Evolutionary conservation across 2,113 vertebrate genomes (phyloP), one percentile per base, ranked within the genome.

Genomic region (Lethenteron camtschaticum): DNA sequence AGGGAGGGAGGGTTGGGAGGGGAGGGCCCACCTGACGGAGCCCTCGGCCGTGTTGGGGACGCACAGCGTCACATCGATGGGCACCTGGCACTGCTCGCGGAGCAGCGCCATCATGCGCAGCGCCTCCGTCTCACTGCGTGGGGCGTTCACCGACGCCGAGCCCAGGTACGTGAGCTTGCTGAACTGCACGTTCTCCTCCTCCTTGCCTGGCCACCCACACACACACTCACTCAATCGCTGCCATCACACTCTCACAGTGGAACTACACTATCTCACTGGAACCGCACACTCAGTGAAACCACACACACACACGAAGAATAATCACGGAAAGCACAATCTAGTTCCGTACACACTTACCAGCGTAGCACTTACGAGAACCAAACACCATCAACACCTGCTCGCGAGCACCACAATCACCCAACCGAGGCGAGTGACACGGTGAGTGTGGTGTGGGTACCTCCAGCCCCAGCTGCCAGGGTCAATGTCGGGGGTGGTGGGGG

Each of bases 151-250:
- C 76, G 86, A 95, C 9, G 86, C 92, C 75, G 83, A 89, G 11
- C 94, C 94, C 75, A 97, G 80, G 2, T 99, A 99, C 3, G 82
- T 85, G 70, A 99, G 79, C 79, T 99, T 96, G 78, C 90, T 92
- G 79, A 99, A 99, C 76, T 89, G 80, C 55, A 99, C 92, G 0
- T 91, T 90, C 75, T 96, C 87, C 77, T 99, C 94, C 72, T 99
- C 92, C 70, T 73, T 76, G 55, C 78, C 78, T 2, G 73, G 59
- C 9, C 41, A 5, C 24, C 24, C 24, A 7, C 41, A 41, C 41
- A 41, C 41, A 41, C 41, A 41, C 41, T 41, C 41, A 41, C 41
- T 41, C 41, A 6, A 3, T 41, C 41, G 41, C 41, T 41, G 41
- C 41, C 5, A 41, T 41, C 41, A 41, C 41, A 41, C 41, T 41